These are phyloP conservation scores for Capitulum mitella DNA, from an alignment of 2,888 invertebrate genomes.

Conservation along the genomic window DNA sequence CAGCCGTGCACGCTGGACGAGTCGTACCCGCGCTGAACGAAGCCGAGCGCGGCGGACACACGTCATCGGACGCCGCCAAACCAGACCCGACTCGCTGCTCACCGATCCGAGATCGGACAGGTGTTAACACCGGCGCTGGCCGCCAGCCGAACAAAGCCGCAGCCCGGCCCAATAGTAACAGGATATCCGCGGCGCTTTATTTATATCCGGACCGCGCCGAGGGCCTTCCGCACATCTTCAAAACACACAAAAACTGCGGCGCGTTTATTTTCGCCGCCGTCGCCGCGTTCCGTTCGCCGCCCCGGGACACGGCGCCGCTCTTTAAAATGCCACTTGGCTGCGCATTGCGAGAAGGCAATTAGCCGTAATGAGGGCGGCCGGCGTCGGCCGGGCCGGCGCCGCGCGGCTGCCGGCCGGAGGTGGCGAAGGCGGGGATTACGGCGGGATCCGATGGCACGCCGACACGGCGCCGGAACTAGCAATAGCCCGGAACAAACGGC, in stretches of 20 bases:
- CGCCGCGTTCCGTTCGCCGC: not conserved
- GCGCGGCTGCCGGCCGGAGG: not conserved
- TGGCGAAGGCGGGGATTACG: not conserved
- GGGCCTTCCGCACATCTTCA: not conserved
- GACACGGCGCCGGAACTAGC: constrained; percentile 14
- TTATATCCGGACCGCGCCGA: not conserved
- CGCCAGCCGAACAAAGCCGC: no score
- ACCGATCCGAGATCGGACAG: no score
- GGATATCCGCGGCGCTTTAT: not conserved
- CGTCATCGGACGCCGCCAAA: no score
- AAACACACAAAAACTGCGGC: constrained; percentile 17
- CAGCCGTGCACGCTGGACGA: no score
- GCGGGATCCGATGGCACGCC: not conserved
- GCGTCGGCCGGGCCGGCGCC: not conserved
- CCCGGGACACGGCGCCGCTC: not conserved
- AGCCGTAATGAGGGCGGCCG: not conserved
- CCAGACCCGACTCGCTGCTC: no score
- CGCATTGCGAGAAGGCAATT: not conserved
- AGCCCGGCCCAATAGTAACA: not conserved
- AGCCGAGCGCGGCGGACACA: no score
- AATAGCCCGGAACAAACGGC: constrained; percentile 21
- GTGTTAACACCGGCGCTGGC: no score
- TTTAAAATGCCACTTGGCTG: not conserved
- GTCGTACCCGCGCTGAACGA: no score
- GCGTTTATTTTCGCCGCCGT: not conserved